Conservation (phyloP, 2,113 vertebrate genomes). For the Elgaria multicarinata region DNA sequence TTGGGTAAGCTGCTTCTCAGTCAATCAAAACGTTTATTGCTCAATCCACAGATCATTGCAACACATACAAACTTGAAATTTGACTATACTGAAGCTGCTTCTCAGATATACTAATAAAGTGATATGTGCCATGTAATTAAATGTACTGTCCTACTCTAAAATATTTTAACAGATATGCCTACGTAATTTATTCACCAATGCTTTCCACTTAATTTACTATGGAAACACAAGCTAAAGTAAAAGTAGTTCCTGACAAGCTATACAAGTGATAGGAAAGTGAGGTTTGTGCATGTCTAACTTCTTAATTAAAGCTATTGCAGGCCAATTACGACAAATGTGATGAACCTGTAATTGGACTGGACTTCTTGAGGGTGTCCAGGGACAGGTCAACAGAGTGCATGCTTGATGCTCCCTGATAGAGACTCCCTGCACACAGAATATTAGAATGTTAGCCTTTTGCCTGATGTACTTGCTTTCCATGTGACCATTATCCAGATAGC, state of each 20-base stretch:
- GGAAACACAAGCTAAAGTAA: background rate
- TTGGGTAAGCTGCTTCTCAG: conserved; percentile 80
- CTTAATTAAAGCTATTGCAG: background rate
- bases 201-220: background rate
- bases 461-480: background rate
- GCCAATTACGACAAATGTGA: background rate
- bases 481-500: background rate
- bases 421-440: background rate
- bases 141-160: background rate
- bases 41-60: too few relatives aligned
- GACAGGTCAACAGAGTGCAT: background rate
- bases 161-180: background rate
- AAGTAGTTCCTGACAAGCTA: background rate
- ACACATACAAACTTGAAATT: too few relatives aligned
- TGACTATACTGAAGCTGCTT: too few relatives aligned
- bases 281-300: background rate
- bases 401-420: background rate
- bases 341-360: background rate
- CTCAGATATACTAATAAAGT: background rate
- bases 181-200: background rate
- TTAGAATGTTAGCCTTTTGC: background rate
- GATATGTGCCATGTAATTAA: background rate
- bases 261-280: background rate
- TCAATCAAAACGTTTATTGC: too few relatives aligned
- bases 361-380: background rate